A percentile compares a stretch with the other conserved stretches of the same genome.
Evolutionary conservation across 2,888 invertebrate species (phyloP).

Genomic region (Crioceris asparagi): DNA sequence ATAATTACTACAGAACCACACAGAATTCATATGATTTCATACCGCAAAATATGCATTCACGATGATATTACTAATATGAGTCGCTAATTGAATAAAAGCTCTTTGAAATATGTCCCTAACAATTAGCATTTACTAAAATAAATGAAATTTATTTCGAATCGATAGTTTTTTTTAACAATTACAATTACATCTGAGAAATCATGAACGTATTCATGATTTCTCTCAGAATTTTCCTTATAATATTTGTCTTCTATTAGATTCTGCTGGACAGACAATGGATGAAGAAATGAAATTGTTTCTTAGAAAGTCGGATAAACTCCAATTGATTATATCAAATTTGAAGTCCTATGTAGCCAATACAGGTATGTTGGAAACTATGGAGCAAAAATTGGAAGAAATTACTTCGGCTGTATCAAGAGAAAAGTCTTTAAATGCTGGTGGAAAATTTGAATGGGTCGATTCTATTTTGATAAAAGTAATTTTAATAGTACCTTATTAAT

Average conservation of each 20-base stretch:
- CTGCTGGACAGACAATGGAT: conserved; percentile 32
- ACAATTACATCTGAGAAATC: too few relatives aligned
- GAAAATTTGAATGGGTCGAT: conserved; percentile 89
- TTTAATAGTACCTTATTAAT: too few relatives aligned
- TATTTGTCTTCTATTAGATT: conserved; percentile 18
- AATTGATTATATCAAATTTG: conserved; percentile 14
- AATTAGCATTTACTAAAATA: too few relatives aligned
- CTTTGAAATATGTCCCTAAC: too few relatives aligned
- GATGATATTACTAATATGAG: too few relatives aligned
- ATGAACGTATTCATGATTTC: background rate
- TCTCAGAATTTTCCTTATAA: background rate
- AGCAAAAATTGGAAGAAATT: conserved; percentile 17
- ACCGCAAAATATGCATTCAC: too few relatives aligned
- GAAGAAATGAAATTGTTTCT: conserved; percentile 39
- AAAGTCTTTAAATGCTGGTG: conserved; percentile 65
- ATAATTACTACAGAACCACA: too few relatives aligned
- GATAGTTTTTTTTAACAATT: too few relatives aligned
- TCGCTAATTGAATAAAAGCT: too few relatives aligned
- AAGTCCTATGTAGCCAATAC: conserved; percentile 14
- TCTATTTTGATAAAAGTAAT: conserved; percentile 69
- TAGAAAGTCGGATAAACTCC: conserved; percentile 34
- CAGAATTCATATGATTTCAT: too few relatives aligned
- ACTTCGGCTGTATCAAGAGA: conserved; percentile 40
- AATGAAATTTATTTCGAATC: too few relatives aligned
- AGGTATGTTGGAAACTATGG: conserved; percentile 33